phyloP scores from a whole-genome alignment of 2,797 vertebrate species.

The Pseudochaenichthys georgianus region DNA sequence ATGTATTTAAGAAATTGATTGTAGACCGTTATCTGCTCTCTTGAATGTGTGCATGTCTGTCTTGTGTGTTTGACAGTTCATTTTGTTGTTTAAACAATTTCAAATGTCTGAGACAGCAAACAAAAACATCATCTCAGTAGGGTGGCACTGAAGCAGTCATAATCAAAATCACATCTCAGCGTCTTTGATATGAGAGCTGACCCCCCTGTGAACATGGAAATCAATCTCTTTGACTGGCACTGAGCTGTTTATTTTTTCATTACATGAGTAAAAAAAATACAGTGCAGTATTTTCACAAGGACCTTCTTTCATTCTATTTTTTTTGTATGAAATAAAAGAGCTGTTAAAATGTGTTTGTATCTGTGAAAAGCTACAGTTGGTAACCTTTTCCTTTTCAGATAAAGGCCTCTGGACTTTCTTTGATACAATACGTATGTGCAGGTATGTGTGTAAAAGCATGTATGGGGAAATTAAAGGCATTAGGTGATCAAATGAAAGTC shows the following conservation, averaged over 20 bases:
- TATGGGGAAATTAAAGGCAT: constrained; percentile 12
- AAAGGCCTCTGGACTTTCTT: constrained; percentile 17
- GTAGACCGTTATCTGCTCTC: constrained; percentile 34
- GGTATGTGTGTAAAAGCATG: constrained; percentile 11
- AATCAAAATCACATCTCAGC: constrained; percentile 86
- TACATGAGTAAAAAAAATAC: constrained; percentile 68
- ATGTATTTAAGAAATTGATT: constrained; percentile 52
- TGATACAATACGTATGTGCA: background rate
- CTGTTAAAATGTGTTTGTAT: constrained; percentile 31
- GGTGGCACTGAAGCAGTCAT: constrained; percentile 81
- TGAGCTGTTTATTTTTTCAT: constrained; percentile 54
- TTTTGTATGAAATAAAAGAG: constrained; percentile 18
- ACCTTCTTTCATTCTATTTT: constrained; percentile 40
- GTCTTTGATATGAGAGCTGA: constrained; percentile 84
- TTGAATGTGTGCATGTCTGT: constrained; percentile 31
- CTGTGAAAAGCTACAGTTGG: constrained; percentile 19
- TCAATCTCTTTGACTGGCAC: constrained; percentile 86
- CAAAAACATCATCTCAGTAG: constrained; percentile 82
- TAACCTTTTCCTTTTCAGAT: constrained; percentile 28
- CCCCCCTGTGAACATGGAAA: constrained; percentile 82
- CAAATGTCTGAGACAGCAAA: constrained; percentile 70
- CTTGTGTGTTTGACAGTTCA: constrained; percentile 50
- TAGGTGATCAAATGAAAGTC: constrained; percentile 23
- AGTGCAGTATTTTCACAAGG: constrained; percentile 64
- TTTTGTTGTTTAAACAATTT: constrained; percentile 77